A percentile compares a stretch with the other conserved stretches of the same genome.
Evolutionary conservation across 2,888 invertebrate species (phyloP).

Genomic region (Lagria hirta): DNA sequence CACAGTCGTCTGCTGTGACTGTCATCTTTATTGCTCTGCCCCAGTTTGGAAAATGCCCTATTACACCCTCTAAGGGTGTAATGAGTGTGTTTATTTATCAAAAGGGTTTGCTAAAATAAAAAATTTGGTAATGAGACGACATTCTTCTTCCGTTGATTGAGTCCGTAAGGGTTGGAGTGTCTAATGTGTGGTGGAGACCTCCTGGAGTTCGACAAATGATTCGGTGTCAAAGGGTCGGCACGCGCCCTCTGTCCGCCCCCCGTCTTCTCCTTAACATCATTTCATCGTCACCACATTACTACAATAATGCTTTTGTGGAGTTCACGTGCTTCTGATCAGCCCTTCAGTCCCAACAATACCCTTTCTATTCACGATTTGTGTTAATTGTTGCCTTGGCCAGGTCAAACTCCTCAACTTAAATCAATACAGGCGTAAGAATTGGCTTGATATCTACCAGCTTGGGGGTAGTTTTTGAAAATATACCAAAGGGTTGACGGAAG

Average conservation of each 20-base stretch:
- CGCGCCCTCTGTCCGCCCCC: constrained; percentile 39
- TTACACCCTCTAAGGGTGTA: too few relatives aligned
- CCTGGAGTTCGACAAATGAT: constrained; percentile 47
- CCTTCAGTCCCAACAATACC: constrained; percentile 16
- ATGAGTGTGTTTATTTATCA: too few relatives aligned
- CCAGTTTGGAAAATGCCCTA: too few relatives aligned
- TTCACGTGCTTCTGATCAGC: constrained; percentile 16
- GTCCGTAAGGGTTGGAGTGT: too few relatives aligned
- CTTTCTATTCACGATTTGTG: constrained; percentile 9
- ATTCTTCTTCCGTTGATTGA: too few relatives aligned
- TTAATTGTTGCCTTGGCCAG: constrained; percentile 17
- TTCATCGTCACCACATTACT: constrained; percentile 15
- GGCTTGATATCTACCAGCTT: too few relatives aligned
- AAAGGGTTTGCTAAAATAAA: too few relatives aligned
- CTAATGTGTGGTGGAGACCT: constrained; percentile 37
- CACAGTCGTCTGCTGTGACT: constrained; percentile 14
- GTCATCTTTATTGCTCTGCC: constrained; percentile 23
- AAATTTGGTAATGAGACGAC: too few relatives aligned
- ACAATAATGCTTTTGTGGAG: constrained; percentile 15
- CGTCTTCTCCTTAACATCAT: constrained; percentile 13
- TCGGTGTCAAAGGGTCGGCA: constrained; percentile 49
- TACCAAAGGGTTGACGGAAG: constrained; percentile 4
- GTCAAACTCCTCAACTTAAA: too few relatives aligned
- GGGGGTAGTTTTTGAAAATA: too few relatives aligned
- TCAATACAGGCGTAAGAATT: too few relatives aligned